Conservation (phyloP, 2,797 vertebrate species). For the Notolabrus celidotus region DNA sequence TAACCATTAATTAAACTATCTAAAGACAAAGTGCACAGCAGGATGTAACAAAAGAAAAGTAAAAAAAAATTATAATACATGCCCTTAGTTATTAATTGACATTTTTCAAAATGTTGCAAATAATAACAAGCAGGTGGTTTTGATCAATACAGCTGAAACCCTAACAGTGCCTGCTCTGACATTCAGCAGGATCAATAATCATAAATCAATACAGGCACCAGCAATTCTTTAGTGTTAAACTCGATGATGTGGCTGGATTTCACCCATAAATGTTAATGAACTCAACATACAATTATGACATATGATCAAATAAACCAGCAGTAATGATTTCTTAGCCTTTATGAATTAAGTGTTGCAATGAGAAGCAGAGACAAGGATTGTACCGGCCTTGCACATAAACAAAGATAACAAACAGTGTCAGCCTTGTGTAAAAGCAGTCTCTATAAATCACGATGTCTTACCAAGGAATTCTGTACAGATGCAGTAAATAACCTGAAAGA, state of each 20-base stretch:
- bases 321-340: conserved; percentile 1
- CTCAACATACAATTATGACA: background rate
- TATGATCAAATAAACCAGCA: background rate
- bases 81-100: background rate
- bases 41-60: background rate
- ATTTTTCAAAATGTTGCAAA: background rate
- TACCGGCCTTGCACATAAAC: background rate
- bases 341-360: conserved; percentile 37
- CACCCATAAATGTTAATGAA: background rate
- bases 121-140: background rate
- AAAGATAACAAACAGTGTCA: conserved; percentile 12
- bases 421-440: conserved; percentile 18
- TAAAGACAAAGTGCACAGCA: background rate
- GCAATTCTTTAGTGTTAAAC: background rate
- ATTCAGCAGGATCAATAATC: conserved; percentile 48
- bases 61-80: background rate
- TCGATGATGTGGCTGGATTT: conserved; percentile 15
- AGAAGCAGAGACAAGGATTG: conserved; percentile 2
- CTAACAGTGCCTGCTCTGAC: conserved; percentile 23
- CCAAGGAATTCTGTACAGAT: background rate
- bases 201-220: conserved; percentile 26
- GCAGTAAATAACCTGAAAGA: background rate
- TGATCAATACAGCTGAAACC: conserved; percentile 6
- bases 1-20: no score
- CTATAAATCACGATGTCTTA: conserved; percentile 8